Percentiles rank a stretch among this genome's conserved stretches.
phyloP scores from a whole-genome alignment of 2,113 vertebrate species.

The Siphamia tubifer region DNA sequence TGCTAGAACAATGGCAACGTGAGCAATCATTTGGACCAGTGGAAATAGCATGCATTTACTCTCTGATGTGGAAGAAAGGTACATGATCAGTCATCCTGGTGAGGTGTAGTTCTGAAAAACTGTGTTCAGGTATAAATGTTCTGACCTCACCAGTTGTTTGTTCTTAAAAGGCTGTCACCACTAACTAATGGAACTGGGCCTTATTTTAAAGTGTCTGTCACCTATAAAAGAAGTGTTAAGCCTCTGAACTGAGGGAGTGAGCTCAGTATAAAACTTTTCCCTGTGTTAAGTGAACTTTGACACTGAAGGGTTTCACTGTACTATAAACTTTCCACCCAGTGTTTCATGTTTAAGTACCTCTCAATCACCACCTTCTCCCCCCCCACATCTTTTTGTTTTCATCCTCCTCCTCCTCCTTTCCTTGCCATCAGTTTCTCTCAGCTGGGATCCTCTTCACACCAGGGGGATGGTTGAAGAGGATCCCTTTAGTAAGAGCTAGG shows the following conservation, averaged over 20 bases:
- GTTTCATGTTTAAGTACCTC: conserved; percentile 24
- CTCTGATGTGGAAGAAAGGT: conserved; percentile 41
- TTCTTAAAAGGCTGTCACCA: conserved; percentile 53
- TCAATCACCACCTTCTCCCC: conserved; percentile 36
- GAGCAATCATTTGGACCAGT: conserved; percentile 32
- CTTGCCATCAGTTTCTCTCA: conserved; percentile 21
- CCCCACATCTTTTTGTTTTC: conserved; percentile 2
- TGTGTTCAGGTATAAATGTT: conserved; percentile 50
- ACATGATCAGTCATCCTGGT: conserved; percentile 13
- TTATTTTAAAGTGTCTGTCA: conserved; percentile 59
- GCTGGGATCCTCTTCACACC: conserved; percentile 27
- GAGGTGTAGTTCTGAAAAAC: conserved; percentile 40
- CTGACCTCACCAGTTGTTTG: conserved; percentile 30
- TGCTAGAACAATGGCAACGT: conserved; percentile 43
- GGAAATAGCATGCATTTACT: conserved; percentile 53
- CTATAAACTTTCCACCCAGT: conserved; percentile 10
- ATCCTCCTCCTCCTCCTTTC: background rate
- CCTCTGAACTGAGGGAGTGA: conserved; percentile 16
- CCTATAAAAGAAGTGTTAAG: conserved; percentile 34
- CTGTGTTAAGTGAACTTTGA: conserved; percentile 54
- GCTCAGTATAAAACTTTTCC: conserved; percentile 25
- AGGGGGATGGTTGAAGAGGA: conserved; percentile 37
- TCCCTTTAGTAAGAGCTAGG: conserved; percentile 46
- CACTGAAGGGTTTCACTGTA: conserved; percentile 26
- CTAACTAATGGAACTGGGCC: conserved; percentile 34